Evolutionary conservation across 2,888 invertebrate species (phyloP), one percentile per base, ranked within the genome.

Genomic region (Dyspetes luteomarginatus): DNA sequence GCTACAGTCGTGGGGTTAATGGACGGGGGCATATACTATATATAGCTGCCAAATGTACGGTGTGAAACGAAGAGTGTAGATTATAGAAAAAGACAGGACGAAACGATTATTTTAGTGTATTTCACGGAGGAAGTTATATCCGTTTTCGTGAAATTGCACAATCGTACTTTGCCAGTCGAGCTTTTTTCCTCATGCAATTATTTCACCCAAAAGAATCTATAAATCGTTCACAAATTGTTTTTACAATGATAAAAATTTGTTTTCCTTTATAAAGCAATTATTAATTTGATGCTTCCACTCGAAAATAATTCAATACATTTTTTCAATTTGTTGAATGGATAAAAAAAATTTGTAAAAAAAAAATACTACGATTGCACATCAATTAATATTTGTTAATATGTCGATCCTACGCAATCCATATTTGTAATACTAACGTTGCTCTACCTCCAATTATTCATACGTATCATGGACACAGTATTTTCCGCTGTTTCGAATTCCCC

Each of bases 11-110:
- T 62, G 30, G 56, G 45, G 55, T 80, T 76, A 80, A 80, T 76
- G 80, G 80, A 80, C 72, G 72, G 72, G 36, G 50, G 55, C 30
- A 56, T 67, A 72, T 67, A 78, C 48, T 58, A 41, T 64, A 22
- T 43, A 60, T n/a, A n/a, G n/a, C n/a, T 52, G 52, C 55, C 58
- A 64, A 65, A 58, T 26, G 71, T 43, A 52, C 26, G 65, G 5
- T 41, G 65, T 9, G 58, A 71, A 75, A 58, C 71, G 65, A 41
- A 52, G 71, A 56, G 45, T 43, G 56, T 75, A 75, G 75, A 71
- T 80, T 80, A 58, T 75, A 72, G 45, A 80, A 75, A 36, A 4
- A 58, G 65, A 79, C 56, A 68, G 56, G 7, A 60, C 45, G 43
- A 65, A 65, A 60, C 43, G 56, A 71, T 71, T 50, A 45, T 48